These are phyloP conservation scores for Cydia fagiglandana DNA, from an alignment of 1,140 invertebrate genomes.

Conservation along the genomic window DNA sequence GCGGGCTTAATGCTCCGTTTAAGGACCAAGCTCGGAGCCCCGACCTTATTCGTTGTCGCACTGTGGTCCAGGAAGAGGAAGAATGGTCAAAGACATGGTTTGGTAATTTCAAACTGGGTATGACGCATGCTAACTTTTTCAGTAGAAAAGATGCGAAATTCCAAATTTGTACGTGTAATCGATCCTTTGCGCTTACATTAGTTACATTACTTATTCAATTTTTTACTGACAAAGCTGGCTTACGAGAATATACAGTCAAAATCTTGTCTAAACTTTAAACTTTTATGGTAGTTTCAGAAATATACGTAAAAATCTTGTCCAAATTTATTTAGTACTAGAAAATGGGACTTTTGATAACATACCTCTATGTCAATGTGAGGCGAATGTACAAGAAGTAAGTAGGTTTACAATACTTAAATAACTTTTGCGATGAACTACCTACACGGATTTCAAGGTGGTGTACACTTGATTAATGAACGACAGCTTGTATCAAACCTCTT, in stretches of 20 bases:
- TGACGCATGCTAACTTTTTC: no score
- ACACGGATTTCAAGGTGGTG: background rate
- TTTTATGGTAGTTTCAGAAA: no score
- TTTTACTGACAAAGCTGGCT: no score
- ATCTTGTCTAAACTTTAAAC: background rate
- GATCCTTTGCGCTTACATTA: background rate
- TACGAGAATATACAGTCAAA: no score
- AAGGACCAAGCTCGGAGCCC: background rate
- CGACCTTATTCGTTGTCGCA: slow-evolving; percentile 11
- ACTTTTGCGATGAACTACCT: background rate
- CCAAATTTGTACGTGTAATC: no score
- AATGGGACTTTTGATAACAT: no score
- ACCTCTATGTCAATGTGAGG: no score
- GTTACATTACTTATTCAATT: background rate
- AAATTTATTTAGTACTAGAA: background rate
- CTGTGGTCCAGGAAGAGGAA: slow-evolving; percentile 3
- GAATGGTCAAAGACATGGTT: background rate
- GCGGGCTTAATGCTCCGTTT: slow-evolving; percentile 13
- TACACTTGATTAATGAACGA: slow-evolving; percentile 2
- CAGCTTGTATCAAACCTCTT: background rate
- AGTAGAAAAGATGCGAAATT: no score
- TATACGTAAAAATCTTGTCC: background rate
- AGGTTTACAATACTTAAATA: background rate
- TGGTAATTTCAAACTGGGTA: no score
- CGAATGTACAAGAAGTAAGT: background rate